Percentiles rank a stretch among this genome's conserved stretches.
Evolutionary conservation across 2,888 invertebrate genomes (phyloP).

Genomic region (Harpalus rubripes): DNA sequence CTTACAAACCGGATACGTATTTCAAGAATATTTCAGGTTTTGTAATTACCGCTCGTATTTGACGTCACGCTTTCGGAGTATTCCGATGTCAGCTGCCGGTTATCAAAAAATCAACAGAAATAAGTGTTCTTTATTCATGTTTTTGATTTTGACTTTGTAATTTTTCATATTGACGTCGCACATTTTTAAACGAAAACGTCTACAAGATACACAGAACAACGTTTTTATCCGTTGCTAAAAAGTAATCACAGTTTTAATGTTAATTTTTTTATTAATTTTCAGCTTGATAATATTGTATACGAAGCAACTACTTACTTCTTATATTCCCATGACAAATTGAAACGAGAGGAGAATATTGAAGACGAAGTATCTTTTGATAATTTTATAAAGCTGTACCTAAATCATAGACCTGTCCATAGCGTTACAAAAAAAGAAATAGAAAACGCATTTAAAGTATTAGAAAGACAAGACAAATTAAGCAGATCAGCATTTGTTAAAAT

Average conservation of each 20-base stretch:
- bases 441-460: slow-evolving; percentile 78
- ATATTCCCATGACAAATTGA: slow-evolving; percentile 68
- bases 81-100: too few relatives aligned
- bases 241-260: neutral
- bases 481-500: slow-evolving; percentile 71
- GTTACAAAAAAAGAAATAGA: slow-evolving; percentile 77
- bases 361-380: slow-evolving; percentile 83
- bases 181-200: too few relatives aligned
- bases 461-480: slow-evolving; percentile 67
- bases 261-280: neutral
- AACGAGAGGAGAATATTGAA: slow-evolving; percentile 74
- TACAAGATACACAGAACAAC: too few relatives aligned
- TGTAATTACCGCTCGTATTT: too few relatives aligned
- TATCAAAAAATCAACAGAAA: too few relatives aligned
- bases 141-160: too few relatives aligned
- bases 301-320: slow-evolving; percentile 81
- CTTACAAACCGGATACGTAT: too few relatives aligned
- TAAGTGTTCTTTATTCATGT: too few relatives aligned
- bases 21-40: too few relatives aligned
- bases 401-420: slow-evolving; percentile 83
- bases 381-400: slow-evolving; percentile 83
- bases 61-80: too few relatives aligned
- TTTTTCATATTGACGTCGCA: too few relatives aligned
- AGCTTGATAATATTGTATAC: slow-evolving; percentile 82
- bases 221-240: too few relatives aligned